Percentiles rank a stretch among this genome's conserved stretches.
Evolutionary conservation across 2,113 vertebrate species (phyloP).

Genomic region (Corydoras maculifer): DNA sequence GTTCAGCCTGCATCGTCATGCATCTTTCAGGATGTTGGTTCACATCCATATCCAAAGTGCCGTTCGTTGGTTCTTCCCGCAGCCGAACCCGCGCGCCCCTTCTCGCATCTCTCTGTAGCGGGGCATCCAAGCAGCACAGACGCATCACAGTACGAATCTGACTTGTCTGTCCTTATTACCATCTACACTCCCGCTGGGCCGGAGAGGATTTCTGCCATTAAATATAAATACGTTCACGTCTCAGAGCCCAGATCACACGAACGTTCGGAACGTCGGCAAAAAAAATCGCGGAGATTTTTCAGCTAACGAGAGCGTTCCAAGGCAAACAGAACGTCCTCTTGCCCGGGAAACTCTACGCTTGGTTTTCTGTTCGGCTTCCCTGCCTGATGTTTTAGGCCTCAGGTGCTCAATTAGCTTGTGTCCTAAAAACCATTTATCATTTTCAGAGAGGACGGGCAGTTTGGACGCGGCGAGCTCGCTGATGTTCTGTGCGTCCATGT

Average conservation of each 20-base stretch:
- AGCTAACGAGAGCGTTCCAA: background rate
- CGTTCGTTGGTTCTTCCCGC: too few species aligned
- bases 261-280: background rate
- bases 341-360: constrained; percentile 7
- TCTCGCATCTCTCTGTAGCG: constrained; percentile 45
- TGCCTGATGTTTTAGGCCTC: background rate
- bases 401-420: constrained; percentile 14
- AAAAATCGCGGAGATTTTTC: background rate
- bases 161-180: constrained; percentile 60
- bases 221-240: constrained; percentile 66
- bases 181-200: constrained; percentile 54
- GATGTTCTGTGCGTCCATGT: too few species aligned
- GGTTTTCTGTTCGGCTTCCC: constrained; percentile 6
- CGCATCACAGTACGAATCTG: constrained; percentile 56
- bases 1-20: too few species aligned
- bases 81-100: background rate
- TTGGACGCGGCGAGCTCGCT: background rate
- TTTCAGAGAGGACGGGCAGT: constrained; percentile 5
- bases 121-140: constrained; percentile 41
- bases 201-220: constrained; percentile 57
- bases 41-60: too few species aligned
- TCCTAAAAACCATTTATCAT: constrained; percentile 8
- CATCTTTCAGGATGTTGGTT: too few species aligned
- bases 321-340: too few species aligned
- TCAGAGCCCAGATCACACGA: constrained; percentile 50